A percentile compares a stretch with the other conserved stretches of the same genome.
phyloP scores from a whole-genome alignment of 2,888 invertebrate genomes.

The Parapristionchus giblindavisi region DNA sequence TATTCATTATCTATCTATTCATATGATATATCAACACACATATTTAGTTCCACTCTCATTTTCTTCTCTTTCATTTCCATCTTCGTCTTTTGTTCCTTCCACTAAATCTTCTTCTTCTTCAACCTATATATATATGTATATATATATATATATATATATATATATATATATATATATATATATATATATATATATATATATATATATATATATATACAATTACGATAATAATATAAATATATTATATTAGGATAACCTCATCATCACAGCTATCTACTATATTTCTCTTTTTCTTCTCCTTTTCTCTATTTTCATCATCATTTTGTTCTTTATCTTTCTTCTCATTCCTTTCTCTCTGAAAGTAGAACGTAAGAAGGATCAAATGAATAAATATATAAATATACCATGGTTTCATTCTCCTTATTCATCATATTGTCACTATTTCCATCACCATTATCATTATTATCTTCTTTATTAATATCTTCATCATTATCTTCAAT shows the following conservation, averaged over 20 bases:
- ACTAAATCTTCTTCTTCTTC: constrained; percentile 24
- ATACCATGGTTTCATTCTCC: constrained; percentile 50
- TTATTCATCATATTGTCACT: constrained; percentile 44
- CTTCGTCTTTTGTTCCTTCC: constrained; percentile 55
- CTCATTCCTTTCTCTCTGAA: neutral
- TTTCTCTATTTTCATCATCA: constrained; percentile 38
- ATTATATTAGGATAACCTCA: too few species aligned
- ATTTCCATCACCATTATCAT: constrained; percentile 45
- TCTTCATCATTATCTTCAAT: constrained; percentile 39
- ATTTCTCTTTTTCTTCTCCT: constrained; percentile 17
- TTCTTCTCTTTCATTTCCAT: constrained; percentile 45
- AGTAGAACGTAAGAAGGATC: neutral
- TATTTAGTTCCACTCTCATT: neutral
- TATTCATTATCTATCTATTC: neutral
- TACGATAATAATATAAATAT: too few species aligned
- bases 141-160: too few species aligned
- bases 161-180: too few species aligned
- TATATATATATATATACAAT: too few species aligned
- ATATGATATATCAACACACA: neutral
- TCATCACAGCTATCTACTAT: constrained; percentile 2
- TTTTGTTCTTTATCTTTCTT: constrained; percentile 2
- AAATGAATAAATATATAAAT: neutral
- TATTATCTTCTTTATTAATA: constrained; percentile 43
- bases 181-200: too few species aligned
- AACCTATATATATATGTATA: neutral